Base-by-base conservation (phyloP, 2,888 invertebrate genomes). In the Yponomeuta plumbellus region DNA sequence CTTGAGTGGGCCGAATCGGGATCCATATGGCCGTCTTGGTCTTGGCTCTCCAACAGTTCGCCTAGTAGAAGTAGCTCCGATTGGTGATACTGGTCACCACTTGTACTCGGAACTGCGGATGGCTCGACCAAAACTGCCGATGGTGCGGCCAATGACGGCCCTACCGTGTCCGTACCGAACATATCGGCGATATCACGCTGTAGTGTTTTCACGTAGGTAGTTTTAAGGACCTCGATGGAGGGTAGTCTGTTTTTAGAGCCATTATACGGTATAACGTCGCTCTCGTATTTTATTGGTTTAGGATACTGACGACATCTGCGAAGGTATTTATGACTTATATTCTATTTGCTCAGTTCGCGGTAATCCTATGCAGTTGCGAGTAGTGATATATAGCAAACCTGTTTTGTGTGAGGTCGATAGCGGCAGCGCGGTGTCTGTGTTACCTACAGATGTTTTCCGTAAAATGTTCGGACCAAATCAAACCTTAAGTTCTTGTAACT, bases 361-460 rank as follows among this genome's bases (percentile, higher is more conserved):
- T 26, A n/a, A 68, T 23, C 67, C 68, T n/a, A 68, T 69, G 68
- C 67, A 22, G 34, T 66, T 68, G 59, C 34, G 39, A 3, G 66
- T 69, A 11, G 34, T 17, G 13, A 64, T 69, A 52, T 66, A 13
- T 22, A 39, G 44, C 56, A 20, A 57, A 52, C 56, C 23, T 8
- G 44, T 68, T 64, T 61, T 66, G 20, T 68, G 69, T 22, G 68
- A 69, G 23, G 34, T 68, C 1, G 68, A 69, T 26, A 68, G 69
- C 62, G 69, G 69, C 57, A 69, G 69, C 58, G 68, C 69, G 0
- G 67, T 69, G 22, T 69, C 68, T 2, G 69, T 68, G 1, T 52
- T 69, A 22, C 64, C 68, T 0, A 40, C 22, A 6, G 34, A 62
- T 22, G 40, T 66, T 22, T 69, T 64, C 22, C 17, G 44, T 21